Evolutionary conservation across 2,113 vertebrate genomes (phyloP), one percentile per base, ranked within the genome.

Genomic region (Corvus hawaiiensis): DNA sequence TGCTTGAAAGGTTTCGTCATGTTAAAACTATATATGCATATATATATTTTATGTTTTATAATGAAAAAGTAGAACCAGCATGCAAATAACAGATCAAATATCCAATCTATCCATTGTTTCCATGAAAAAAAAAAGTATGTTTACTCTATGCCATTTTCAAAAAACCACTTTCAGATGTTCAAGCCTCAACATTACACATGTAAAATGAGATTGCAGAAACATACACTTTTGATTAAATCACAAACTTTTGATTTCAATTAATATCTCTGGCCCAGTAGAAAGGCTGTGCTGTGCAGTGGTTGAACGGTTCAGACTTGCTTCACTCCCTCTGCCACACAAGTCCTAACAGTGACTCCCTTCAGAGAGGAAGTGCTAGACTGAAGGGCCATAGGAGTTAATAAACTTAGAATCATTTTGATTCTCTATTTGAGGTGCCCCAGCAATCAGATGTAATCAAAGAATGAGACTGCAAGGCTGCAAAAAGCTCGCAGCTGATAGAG

Each of bases 391-490:
- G 26, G 58, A 96, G 63, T 77, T 92, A 94, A 96, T 48, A 80
- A 75, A 77, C 21, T 96, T 94, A 51, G 55, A 97, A 97, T 61
- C 91, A 72, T 87, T 96, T 94, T 94, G 81, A 93, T 91, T 96
- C 78, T 76, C 2, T 84, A 76, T 93, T 96, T 84, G 52, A 75
- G 66, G 91, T 95, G 61, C 80, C 63, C 88, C 87, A 72, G 49
- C 84, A 96, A 97, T 94, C 72, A 54, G 92, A 96, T 49, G 27
- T 49, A 96, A 95, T 94, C 89, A 96, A 82, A 87, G 43, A 95
- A 83, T 75, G 39, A 94, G 72, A 55, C 89, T 84, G 63, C 35
- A 90, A 97, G 62, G 88, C 67, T 37, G 3, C 78, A 93, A 91
- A 86, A 79, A 95, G 44, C 79, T 97, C 43, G 27, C 35, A 93